Base-by-base conservation (phyloP, 1,140 invertebrate species). In the Drosophila pallidifrons region DNA sequence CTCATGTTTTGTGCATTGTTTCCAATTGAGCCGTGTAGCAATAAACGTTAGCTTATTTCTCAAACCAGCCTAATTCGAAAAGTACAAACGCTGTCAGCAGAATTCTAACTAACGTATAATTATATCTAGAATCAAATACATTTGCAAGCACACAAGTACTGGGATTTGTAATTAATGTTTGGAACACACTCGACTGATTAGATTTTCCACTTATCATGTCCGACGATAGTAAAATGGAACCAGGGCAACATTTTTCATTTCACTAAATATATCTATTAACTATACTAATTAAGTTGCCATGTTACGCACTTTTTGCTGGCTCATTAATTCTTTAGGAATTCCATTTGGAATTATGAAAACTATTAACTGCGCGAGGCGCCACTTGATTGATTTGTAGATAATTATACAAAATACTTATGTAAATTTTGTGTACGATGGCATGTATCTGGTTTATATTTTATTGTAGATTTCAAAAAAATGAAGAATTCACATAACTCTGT, bases 1-100 rank as follows among this genome's bases (percentile, higher is more conserved):
- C 79, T 67, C 52, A 73, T 63, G 65, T 59, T 72, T 38, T 81
- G 57, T 72, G 49, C 38, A 71, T 25, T 75, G 32, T 78, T 52
- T 73, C 63, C 41, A 79, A 49, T 49, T 4, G 16, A 16, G 15
- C 6, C 15, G 13, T 47, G 7, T 15, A 25, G 20, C 20, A 28
- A 28, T 49, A 49, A 49, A 28, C 20, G 3, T 49, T 49, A 49
- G 47, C 13, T 46, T 49, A 2, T 11, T 13, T 43, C 41, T 43
- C 11, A 13, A 13, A 43, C n/a, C 13, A 43, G 41, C 41, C 41
- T 13, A 43, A 13, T 43, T 43, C 41, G 7, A 13, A 5, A 43
- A 43, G 13, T 25, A 25, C 20, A 25, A 25, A 25, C 0, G 20
- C 20, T 43, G 41, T 2, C 1, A 2, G n/a, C n/a, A 43, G 41